These are phyloP conservation scores for Hylomyscus alleni DNA, from an alignment of 2,797 vertebrate species.

Conservation along the genomic window DNA sequence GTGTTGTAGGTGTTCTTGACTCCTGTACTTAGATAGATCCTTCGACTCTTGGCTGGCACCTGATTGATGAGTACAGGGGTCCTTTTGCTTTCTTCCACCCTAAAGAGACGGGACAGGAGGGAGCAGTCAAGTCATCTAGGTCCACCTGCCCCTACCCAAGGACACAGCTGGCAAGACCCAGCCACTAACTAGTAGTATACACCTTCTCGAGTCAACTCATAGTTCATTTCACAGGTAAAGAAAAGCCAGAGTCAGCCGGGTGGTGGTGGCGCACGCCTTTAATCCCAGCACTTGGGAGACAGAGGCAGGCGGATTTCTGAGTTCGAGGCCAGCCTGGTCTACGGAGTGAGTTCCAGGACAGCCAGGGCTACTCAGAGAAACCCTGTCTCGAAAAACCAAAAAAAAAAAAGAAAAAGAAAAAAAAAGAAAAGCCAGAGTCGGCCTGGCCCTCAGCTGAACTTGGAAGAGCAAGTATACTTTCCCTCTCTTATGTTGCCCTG, in stretches of 20 bases:
- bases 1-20: constrained; percentile 76
- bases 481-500: background rate
- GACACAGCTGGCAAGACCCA: fast-evolving
- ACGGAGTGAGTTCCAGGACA: no score
- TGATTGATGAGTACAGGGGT: constrained; percentile 82
- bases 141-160: background rate
- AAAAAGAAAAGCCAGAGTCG: background rate
- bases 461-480: background rate
- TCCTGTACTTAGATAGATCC: constrained; percentile 13
- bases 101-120: background rate
- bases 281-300: no score
- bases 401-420: no score
- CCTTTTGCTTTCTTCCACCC: constrained; percentile 82
- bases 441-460: background rate
- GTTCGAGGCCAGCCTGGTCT: no score
- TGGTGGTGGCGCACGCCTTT: no score
- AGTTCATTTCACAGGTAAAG: constrained; percentile 73
- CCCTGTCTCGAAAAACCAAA: no score
- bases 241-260: background rate
- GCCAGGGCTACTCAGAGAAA: no score
- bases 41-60: constrained; percentile 79
- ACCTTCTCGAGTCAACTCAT: constrained; percentile 78
- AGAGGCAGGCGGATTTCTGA: no score
- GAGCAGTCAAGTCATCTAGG: fast-evolving
- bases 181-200: constrained; percentile 71